Percentiles rank a stretch among this genome's conserved stretches.
Evolutionary conservation across 2,797 vertebrate species (phyloP).

Genomic region (Ptychadena robeensis): DNA sequence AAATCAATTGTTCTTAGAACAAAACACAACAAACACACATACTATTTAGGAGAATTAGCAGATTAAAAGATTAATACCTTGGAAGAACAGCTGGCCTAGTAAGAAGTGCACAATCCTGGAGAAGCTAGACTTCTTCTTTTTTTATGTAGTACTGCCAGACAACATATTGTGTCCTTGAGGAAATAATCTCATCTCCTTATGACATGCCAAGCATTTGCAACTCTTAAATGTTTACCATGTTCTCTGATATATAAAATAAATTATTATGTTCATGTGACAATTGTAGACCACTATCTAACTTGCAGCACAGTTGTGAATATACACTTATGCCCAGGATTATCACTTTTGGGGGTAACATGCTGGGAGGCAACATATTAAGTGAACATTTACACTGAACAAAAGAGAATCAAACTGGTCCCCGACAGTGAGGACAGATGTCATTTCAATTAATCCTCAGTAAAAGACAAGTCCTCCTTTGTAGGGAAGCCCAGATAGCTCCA

Average conservation of each 20-base stretch:
- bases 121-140: slow-evolving; percentile 12
- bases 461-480: background rate
- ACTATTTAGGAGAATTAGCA: slow-evolving; percentile 43
- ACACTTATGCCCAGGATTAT: background rate
- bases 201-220: background rate
- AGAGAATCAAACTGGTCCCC: slow-evolving; percentile 39
- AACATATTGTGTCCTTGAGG: slow-evolving; percentile 38
- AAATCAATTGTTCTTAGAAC: slow-evolving; percentile 9
- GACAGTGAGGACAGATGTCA: slow-evolving; percentile 39
- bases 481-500: background rate
- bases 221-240: background rate
- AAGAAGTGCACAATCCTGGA: slow-evolving; percentile 24
- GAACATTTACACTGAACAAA: slow-evolving; percentile 16
- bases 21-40: slow-evolving; percentile 41
- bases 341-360: slow-evolving; percentile 6
- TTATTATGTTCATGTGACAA: background rate
- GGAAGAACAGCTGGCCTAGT: slow-evolving; percentile 34
- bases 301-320: background rate
- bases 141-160: slow-evolving; percentile 25
- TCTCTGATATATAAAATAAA: slow-evolving; percentile 12
- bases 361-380: slow-evolving; percentile 4
- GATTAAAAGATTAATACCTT: slow-evolving; percentile 52
- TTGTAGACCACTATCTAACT: background rate
- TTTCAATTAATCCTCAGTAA: slow-evolving; percentile 29
- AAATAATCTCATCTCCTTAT: slow-evolving; percentile 40